A percentile compares a stretch with the other conserved stretches of the same genome.
phyloP scores from a whole-genome alignment of 2,113 vertebrate genomes.

The Spheniscus mendiculus region DNA sequence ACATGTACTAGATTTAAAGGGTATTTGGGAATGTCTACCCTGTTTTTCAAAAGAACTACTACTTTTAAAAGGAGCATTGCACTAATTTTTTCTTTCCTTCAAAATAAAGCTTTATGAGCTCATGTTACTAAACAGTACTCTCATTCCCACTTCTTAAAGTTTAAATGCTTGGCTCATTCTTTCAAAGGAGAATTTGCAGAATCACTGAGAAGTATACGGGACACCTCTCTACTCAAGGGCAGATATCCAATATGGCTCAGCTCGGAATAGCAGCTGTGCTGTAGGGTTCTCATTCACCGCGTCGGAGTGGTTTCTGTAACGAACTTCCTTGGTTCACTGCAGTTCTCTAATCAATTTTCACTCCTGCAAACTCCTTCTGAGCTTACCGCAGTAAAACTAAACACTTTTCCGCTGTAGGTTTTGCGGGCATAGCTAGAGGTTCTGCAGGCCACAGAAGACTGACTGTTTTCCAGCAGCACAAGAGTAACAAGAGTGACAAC shows the following conservation, averaged over 20 bases:
- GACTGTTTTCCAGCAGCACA: background rate
- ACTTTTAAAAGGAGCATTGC: background rate
- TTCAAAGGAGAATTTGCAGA: background rate
- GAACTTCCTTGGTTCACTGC: background rate
- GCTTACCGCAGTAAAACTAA: background rate
- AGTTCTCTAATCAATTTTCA: background rate
- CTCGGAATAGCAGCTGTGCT: background rate
- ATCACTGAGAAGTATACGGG: background rate
- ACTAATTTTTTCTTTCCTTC: background rate
- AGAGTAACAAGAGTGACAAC: background rate
- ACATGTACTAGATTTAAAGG: background rate
- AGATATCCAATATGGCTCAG: background rate
- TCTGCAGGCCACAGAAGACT: background rate
- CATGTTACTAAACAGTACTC: background rate
- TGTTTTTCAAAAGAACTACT: background rate
- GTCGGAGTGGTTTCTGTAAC: accelerated
- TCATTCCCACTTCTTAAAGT: background rate
- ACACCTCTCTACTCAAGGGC: no score
- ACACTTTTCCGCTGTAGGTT: background rate
- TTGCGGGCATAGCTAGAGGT: background rate
- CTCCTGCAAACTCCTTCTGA: background rate
- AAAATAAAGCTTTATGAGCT: background rate
- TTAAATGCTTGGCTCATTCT: background rate
- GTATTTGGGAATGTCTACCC: background rate
- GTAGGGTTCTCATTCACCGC: background rate